Evolutionary conservation across 1,140 invertebrate species (phyloP).

Genomic region (Listronotus bonariensis): DNA sequence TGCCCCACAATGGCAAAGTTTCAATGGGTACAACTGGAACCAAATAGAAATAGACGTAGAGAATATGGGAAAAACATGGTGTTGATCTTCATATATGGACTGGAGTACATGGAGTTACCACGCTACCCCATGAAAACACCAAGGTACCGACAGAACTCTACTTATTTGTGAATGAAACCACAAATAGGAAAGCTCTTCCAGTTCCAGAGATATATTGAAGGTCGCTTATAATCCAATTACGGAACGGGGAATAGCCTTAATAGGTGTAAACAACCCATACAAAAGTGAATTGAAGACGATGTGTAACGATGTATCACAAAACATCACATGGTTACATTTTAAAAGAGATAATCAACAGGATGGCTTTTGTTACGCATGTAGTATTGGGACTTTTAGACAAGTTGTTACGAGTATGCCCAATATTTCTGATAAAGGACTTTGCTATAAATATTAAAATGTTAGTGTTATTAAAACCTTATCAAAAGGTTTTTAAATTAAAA

Average conservation of each 20-base stretch:
- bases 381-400: constrained; percentile 63
- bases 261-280: constrained; percentile 70
- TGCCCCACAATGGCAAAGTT: constrained; percentile 62
- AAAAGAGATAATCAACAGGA: constrained; percentile 51
- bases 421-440: constrained; percentile 18
- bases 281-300: constrained; percentile 52
- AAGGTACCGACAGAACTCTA: constrained; percentile 56
- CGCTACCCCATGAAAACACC: constrained; percentile 56
- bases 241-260: constrained; percentile 63
- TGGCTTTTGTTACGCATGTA: constrained; percentile 71
- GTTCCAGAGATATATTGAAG: constrained; percentile 68
- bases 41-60: constrained; percentile 57
- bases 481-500: no score
- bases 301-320: constrained; percentile 61
- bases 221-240: constrained; percentile 61
- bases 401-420: constrained; percentile 59
- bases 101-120: constrained; percentile 61
- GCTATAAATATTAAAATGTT: constrained; percentile 32
- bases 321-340: constrained; percentile 59
- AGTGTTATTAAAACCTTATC: no score
- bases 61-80: constrained; percentile 48
- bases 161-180: constrained; percentile 55
- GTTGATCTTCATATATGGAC: constrained; percentile 61
- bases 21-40: constrained; percentile 64
- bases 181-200: constrained; percentile 56